Conservation (phyloP, 2,113 vertebrate species). For the Merops nubicus region DNA sequence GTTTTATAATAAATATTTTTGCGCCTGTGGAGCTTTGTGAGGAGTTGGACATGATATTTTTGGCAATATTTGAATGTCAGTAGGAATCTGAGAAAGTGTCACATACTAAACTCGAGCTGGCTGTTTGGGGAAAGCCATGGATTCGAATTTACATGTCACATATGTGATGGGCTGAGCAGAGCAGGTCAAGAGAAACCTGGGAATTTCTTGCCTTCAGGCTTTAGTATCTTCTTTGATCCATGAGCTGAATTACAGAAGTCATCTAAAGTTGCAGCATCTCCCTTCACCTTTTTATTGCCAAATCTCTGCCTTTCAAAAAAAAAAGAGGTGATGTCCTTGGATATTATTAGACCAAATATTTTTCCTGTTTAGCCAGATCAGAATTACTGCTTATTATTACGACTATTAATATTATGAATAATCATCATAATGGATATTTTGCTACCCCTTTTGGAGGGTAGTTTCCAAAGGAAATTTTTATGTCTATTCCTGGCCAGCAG, state of each 20-base stretch:
- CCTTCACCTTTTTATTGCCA: not conserved
- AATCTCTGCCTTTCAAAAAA: not conserved
- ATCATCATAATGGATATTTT: not conserved
- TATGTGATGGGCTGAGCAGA: not conserved
- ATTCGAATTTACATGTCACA: not conserved
- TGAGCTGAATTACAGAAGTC: not conserved
- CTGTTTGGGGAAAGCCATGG: not conserved
- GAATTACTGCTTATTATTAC: not conserved
- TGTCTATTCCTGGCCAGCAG: constrained; percentile 44
- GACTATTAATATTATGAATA: not conserved
- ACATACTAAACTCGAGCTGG: not conserved
- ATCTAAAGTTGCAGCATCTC: not conserved
- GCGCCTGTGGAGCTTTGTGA: constrained; percentile 27
- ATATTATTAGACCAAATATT: not conserved
- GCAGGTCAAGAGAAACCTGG: not conserved
- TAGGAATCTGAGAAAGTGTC: constrained; percentile 49
- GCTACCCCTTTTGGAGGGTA: not conserved
- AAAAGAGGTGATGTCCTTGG: not conserved
- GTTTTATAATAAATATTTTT: constrained; percentile 30
- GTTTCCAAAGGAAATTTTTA: constrained; percentile 54
- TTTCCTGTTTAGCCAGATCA: not conserved
- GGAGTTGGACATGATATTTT: constrained; percentile 46
- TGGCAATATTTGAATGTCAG: constrained; percentile 40
- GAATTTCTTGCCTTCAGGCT: not conserved
- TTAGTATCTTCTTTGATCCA: not conserved